Evolutionary conservation across 2,797 vertebrate species (phyloP), one percentile per base, ranked within the genome.

Genomic region (Clarias pachynema): DNA sequence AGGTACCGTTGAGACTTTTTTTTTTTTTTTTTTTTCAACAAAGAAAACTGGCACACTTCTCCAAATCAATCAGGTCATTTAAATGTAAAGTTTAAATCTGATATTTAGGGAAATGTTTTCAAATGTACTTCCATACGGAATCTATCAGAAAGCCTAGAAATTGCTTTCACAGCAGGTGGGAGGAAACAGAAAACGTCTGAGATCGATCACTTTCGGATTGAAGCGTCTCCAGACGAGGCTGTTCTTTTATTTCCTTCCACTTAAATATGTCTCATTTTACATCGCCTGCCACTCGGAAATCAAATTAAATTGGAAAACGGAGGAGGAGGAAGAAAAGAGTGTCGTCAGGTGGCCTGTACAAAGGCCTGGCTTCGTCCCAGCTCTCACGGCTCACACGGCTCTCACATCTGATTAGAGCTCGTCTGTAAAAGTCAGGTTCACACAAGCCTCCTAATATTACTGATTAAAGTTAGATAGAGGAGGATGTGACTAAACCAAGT

Each of bases 391-490:
- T 86, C 86, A 91, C 65, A 3, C 93, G 91, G 89, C 90, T 93
- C 87, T 86, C 86, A 91, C 22, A 18, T 94, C 93, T 93, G 93
- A 94, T 94, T 94, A 94, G 92, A 92, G 75, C 91, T 88, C 86
- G 88, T 91, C 92, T 94, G 94, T 94, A 94, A 94, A 94, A 95
- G 93, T 90, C 85, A 89, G 79, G 24, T 91, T 90, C 90, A 89
- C 92, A 90, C 90, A 92, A 91, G 92, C 90, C 89, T 92, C 90
- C 91, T 92, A 93, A 94, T 94, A 94, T 95, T 90, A 88, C 91
- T 94, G 93, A 94, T 95, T 95, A 94, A 93, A 94, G 93, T 92
- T 90, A 89, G 83, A 93, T 90, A 91, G 91, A 92, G 87, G 86
- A 87, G 88, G 88, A 90, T 84, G 88, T 72, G 82, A 89, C 86